Base-by-base conservation (phyloP, 2,113 vertebrate species). In the Plestiodon gilberti region DNA sequence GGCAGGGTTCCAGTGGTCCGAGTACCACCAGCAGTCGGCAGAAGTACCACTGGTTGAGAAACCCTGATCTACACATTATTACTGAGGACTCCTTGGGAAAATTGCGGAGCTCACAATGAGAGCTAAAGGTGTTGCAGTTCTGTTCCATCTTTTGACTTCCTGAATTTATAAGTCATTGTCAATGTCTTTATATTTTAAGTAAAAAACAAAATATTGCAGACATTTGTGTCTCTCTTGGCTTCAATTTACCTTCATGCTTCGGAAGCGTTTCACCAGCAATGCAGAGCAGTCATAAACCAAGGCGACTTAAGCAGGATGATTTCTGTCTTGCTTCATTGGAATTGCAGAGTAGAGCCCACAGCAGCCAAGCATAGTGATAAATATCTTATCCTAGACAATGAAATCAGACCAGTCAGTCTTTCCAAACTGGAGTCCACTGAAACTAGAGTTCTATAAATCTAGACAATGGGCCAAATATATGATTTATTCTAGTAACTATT, bases 311-410 rank as follows among this genome's bases (percentile, higher is more conserved):
- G 87, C 59, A 84, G 84, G 84, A 86, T 92, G 91, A 89, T 75
- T 91, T 89, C 90, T 92, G 69, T 89, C 94, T 91, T 91, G 89
- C 92, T 92, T 93, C 81, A 74, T 57, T 89, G 81, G 82, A 87
- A 40, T 22, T 77, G 70, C 81, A 89, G 23, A 67, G 40, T 52
- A 52, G 28, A 67, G 18, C 28, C 40, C 82, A 89, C 92, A 91
- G 88, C 84, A 94, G 84, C 84, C 62, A 81, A 67, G 18, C 9
- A 43, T 89, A 74, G 91, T 1, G 0, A 40, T 11, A 52, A 89
- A 75, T n/a, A n/a, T 30, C 22, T 82, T 61, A 70, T 89, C 17
- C 73, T 1, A 81, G 69, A 80, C 78, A 92, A 91, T 75, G 78
- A 83, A 91, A 91, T 64, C 55, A 81, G 76, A 85, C 64, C 20